Conservation (phyloP, 92 coral and sea anemone species). For the Siderastrea radians region DNA sequence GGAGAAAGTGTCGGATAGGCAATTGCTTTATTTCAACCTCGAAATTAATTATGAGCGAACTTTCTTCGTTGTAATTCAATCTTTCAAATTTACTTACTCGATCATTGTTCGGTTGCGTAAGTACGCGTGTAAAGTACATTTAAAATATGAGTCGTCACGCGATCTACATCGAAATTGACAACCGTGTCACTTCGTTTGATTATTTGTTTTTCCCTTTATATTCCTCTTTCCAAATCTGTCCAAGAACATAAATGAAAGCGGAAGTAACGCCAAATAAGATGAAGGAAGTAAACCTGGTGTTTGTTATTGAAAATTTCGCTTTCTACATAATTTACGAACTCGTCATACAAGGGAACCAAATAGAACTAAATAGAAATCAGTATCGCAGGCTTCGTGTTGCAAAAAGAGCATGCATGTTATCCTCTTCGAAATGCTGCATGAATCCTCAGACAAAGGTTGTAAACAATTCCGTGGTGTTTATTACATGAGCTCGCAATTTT, state of each 20-base stretch:
- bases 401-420: no score
- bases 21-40: background rate
- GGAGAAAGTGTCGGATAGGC: background rate
- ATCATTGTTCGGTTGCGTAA: conserved; percentile 23
- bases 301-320: no score
- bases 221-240: background rate
- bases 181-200: background rate
- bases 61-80: background rate
- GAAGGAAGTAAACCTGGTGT: background rate
- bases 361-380: no score
- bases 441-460: no score
- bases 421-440: no score
- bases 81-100: background rate
- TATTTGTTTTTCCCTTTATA: background rate
- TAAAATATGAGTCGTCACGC: conserved; percentile 14
- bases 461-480: no score
- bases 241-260: background rate
- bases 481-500: no score
- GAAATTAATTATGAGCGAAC: background rate
- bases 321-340: no score
- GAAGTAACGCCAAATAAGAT: background rate
- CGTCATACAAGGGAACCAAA: no score
- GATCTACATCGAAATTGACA: background rate
- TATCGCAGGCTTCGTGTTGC: no score
- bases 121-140: conserved; percentile 51